Base-by-base conservation (phyloP, 2,888 invertebrate genomes). In the Dendrolimus houi region DNA sequence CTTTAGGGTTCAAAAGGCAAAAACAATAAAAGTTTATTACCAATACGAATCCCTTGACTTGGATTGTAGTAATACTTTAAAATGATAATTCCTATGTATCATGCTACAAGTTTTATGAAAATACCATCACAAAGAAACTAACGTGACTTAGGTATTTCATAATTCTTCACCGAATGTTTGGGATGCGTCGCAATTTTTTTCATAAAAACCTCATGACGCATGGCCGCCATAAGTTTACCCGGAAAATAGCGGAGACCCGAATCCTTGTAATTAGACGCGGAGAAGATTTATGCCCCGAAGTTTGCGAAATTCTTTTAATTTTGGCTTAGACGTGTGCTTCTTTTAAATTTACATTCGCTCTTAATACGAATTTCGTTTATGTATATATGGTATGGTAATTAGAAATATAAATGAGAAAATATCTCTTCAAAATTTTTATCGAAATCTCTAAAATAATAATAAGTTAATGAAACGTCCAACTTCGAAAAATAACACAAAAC, bases 191-290 rank as follows among this genome's bases (percentile, higher is more conserved):
- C 71, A 71, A 79, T 80, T 81, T 83, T 29, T 81, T 83, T 82
- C 78, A 82, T 83, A 85, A 85, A 80, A 86, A 83, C 80, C 74
- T 79, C 72, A 81, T 87, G 87, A 88, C 79, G 77, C 80, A 88
- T 84, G 81, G 77, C 85, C 74, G 81, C 82, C 81, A 85, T 86
- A 86, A 87, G 85, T 85, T 81, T 83, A 67, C 77, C 66, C 74
- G 81, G 81, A 77, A 77, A 79, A 78, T 77, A 79, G 76, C 77
- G 76, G 74, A 79, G 76, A 74, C 76, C 79, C 77, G 83, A 79
- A 82, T 83, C 80, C 77, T 70, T 79, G 83, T 88, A 88, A 88
- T 89, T 89, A 88, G 87, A 88, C 83, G 80, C 74, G 61, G 74
- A 64, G 71, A 80, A 84, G 87, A 88, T 88, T 89, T 88, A 89